Evolutionary conservation across 1,140 invertebrate species (phyloP).

Genomic region (Micrasema longulum): DNA sequence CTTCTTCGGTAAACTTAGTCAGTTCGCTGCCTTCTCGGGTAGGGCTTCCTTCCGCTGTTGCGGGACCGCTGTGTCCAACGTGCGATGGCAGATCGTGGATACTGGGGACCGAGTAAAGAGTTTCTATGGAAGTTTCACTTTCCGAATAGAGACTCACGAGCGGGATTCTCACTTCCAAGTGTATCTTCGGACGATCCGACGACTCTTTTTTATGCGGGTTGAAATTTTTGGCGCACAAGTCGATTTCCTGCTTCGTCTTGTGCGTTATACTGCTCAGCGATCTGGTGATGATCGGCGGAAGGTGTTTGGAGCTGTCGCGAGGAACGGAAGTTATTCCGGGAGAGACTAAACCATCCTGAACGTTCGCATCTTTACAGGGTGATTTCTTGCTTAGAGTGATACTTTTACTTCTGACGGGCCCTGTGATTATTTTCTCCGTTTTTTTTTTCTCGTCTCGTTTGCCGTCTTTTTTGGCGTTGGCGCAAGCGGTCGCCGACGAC

Average conservation of each 20-base stretch:
- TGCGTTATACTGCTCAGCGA: conserved; percentile 36
- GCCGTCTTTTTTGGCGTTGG: conserved; percentile 3
- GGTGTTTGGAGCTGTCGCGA: conserved; percentile 3
- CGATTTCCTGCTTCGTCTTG: conserved; percentile 23
- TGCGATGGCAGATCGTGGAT: background rate
- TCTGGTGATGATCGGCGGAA: conserved; percentile 46
- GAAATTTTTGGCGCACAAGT: conserved; percentile 32
- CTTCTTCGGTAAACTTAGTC: background rate
- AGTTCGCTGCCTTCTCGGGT: background rate
- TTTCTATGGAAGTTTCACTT: conserved; percentile 36
- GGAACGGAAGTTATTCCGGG: conserved; percentile 10
- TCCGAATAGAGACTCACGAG: conserved; percentile 15
- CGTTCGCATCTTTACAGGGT: background rate
- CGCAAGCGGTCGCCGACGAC: background rate
- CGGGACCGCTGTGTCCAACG: background rate
- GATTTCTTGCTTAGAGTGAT: background rate
- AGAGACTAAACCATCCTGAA: background rate
- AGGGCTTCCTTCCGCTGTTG: background rate
- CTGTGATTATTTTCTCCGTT: conserved; percentile 23
- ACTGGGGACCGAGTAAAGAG: background rate
- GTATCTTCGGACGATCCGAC: conserved; percentile 25
- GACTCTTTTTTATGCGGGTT: conserved; percentile 22
- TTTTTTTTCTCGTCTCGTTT: conserved; percentile 32
- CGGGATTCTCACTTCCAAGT: conserved; percentile 44
- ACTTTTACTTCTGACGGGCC: conserved; percentile 24